Evolutionary conservation across 2,888 invertebrate genomes (phyloP), one percentile per base, ranked within the genome.

Genomic region (Lasius platythorax): DNA sequence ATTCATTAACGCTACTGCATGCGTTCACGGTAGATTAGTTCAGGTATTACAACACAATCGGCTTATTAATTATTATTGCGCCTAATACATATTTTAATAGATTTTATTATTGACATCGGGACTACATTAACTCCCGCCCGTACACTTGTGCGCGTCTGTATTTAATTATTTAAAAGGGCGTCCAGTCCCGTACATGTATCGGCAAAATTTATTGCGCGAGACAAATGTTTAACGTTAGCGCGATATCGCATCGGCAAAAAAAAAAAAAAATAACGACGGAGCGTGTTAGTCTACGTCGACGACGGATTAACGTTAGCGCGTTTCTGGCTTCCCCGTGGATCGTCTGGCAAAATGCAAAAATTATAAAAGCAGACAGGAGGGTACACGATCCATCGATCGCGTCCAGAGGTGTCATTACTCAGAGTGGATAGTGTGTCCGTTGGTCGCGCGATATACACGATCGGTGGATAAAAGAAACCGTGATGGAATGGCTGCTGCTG

Each of bases 401-500:
- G 43, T 74, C 40, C 66, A n/a, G 63, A 12, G 58, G 83, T 68
- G 78, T 86, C 86, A 81, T 88, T 90, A 86, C 85, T 85, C 85
- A 88, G 81, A 58, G 58, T 73, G 82, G 68, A 73, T 58, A 40
- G 43, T 79, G 82, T 72, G 82, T 82, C 50, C 74, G 81, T 30
- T 40, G 68, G 81, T 70, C 66, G 68, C 64, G 85, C 82, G 83
- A 53, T 53, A 90, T 88, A 87, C 85, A 88, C 75, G 75, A 84
- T 79, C 67, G 79, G 30, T 68, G 74, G 74, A 75, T 86, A 82
- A 85, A 84, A 82, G 84, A 82, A 83, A 46, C 67, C 12, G 72
- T 85, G 87, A 88, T 85, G 79, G 89, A 87, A 82, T 81, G 84
- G 73, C 84, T 83, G 70, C 68, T 68, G 64, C 50, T 75, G 40